A percentile compares a stretch with the other conserved stretches of the same genome.
phyloP scores from a whole-genome alignment of 2,888 invertebrate species.

The Alitta virens region DNA sequence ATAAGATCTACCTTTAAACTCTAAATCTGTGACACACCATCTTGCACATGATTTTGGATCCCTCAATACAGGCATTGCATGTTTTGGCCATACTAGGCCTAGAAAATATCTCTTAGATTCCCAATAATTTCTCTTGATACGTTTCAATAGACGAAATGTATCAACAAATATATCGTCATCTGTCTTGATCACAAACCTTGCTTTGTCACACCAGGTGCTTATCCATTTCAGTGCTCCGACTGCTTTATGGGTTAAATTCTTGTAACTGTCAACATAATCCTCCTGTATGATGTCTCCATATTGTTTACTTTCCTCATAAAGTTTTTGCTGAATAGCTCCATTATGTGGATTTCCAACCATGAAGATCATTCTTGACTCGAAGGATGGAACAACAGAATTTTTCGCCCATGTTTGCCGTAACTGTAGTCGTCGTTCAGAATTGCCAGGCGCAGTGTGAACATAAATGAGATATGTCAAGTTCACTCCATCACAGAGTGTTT shows the following conservation, averaged over 20 bases:
- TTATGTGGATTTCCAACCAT: conserved; percentile 4
- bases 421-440: not conserved
- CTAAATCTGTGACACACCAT: not conserved
- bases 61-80: conserved; percentile 24
- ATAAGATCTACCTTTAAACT: not conserved
- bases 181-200: not conserved
- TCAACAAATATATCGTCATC: conserved; percentile 8
- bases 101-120: conserved; percentile 30
- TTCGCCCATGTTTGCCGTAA: conserved; percentile 11
- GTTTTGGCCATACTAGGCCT: conserved; percentile 50
- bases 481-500: not conserved
- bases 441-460: conserved; percentile 5
- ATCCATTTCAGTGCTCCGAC: conserved; percentile 56
- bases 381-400: not conserved
- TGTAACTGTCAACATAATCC: conserved; percentile 42
- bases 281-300: conserved; percentile 44
- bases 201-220: conserved; percentile 40
- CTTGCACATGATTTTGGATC: not conserved
- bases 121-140: not conserved
- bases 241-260: conserved; percentile 57
- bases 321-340: conserved; percentile 28
- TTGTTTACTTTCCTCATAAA: conserved; percentile 37
- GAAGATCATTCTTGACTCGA: conserved; percentile 4
- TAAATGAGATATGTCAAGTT: conserved; percentile 6
- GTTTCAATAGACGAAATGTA: conserved; percentile 5